Evolutionary conservation across 2,797 vertebrate genomes (phyloP).

Genomic region (Gambusia yucatana): DNA sequence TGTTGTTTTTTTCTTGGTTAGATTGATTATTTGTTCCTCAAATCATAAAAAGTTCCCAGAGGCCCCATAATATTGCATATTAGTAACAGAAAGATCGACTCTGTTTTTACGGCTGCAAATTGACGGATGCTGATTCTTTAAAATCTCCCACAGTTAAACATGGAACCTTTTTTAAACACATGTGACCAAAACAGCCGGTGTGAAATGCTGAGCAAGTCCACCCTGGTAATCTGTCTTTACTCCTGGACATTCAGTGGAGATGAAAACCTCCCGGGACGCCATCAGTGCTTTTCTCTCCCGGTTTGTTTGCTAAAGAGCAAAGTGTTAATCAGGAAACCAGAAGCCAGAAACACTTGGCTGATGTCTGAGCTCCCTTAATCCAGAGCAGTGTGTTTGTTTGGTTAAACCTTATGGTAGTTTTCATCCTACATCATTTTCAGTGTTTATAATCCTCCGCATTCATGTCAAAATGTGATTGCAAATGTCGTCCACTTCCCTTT

Average conservation of each 20-base stretch:
- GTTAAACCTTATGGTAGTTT: not conserved
- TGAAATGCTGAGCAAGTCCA: not conserved
- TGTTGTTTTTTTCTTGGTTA: not conserved
- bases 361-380: conserved; percentile 29
- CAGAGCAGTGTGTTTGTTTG: not conserved
- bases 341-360: conserved; percentile 25
- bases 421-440: not conserved
- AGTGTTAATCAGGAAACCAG: conserved; percentile 22
- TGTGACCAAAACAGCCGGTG: not conserved
- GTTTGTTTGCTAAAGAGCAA: conserved; percentile 31
- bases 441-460: not conserved
- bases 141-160: not conserved
- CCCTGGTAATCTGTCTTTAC: not conserved
- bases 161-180: not conserved
- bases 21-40: not conserved
- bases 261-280: not conserved
- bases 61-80: not conserved
- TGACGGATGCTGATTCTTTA: not conserved
- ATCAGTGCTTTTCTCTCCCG: not conserved
- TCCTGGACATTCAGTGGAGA: not conserved
- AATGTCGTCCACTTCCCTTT: conserved; percentile 7
- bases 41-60: not conserved
- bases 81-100: not conserved
- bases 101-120: not conserved
- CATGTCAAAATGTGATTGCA: not conserved